These are phyloP conservation scores for Unio delphinus DNA, from an alignment of 2,888 invertebrate genomes.

Conservation along the genomic window DNA sequence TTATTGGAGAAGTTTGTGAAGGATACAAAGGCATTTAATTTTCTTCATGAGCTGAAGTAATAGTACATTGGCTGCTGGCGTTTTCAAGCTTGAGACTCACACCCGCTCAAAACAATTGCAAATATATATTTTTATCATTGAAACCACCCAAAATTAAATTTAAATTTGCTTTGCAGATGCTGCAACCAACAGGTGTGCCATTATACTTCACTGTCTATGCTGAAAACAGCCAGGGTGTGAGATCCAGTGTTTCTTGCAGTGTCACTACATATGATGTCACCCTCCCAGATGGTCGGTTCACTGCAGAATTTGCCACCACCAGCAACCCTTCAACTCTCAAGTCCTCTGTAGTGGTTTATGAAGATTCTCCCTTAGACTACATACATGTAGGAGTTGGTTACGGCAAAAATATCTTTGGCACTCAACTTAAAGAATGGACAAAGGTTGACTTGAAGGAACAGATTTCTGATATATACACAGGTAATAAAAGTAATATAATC, in stretches of 20 bases:
- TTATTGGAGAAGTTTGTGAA: too few relatives aligned
- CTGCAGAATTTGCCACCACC: conserved; percentile 36
- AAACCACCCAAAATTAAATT: too few relatives aligned
- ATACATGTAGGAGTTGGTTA: conserved; percentile 28
- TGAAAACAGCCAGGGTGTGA: conserved; percentile 43
- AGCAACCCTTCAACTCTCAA: conserved; percentile 43
- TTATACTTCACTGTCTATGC: conserved; percentile 49
- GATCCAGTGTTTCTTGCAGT: conserved; percentile 36
- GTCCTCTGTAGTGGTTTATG: conserved; percentile 40
- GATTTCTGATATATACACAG: too few relatives aligned
- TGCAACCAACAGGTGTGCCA: conserved; percentile 31
- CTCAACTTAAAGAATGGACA: conserved; percentile 28
- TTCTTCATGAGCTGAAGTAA: too few relatives aligned
- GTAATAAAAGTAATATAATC: too few relatives aligned
- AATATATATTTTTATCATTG: neutral
- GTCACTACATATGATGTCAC: conserved; percentile 51
- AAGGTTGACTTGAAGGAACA: neutral
- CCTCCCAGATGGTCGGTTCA: conserved; percentile 42
- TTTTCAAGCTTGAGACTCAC: too few relatives aligned
- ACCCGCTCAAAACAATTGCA: too few relatives aligned
- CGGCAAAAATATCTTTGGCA: conserved; percentile 30
- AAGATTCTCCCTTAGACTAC: conserved; percentile 36
- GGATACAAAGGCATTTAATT: too few relatives aligned
- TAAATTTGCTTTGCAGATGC: neutral
- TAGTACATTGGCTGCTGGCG: too few relatives aligned